Base-by-base conservation (phyloP, 2,797 vertebrate species). In the Protosalanx chinensis region DNA sequence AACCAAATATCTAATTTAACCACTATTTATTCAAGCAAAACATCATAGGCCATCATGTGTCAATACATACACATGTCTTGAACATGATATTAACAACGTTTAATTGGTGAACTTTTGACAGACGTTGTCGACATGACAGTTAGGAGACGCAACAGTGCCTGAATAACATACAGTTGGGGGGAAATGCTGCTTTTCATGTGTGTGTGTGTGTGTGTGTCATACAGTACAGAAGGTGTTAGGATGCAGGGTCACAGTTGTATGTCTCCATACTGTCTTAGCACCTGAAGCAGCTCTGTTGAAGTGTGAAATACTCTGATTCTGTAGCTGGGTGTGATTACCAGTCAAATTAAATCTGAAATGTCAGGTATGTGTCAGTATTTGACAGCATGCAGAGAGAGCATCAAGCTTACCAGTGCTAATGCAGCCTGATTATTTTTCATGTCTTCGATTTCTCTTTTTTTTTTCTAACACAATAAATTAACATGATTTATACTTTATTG, bases 331-430 rank as follows among this genome's bases (percentile, higher is more conserved):
- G 91, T 92, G 91, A 93, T 91, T 89, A 91, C 84, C 87, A 91
- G 88, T 91, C 92, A 91, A 90, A 93, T 92, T 88, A 91, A 92
- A 92, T 88, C 88, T 87, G 88, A 91, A 87, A 90, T 87, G 86
- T 91, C 90, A 91, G 88, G 90, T 88, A 85, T 73, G 84, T 89
- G 89, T 90, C 90, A 89, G 57, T 84, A 84, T 76, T 74, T 88
- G 90, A 76, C 86, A 86, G 86, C 79, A 82, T 85, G 84, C 18
- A 68, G 78, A 51, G 78, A 51, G 86, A 87, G 88, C 83, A 88
- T 87, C 87, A 85, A 64, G 85, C 74, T 68, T 82, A 81, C 83
- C 86, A 87, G 84, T 57, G 66, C 41, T 46, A 46, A 46, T 46
- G 56, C 64, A 58, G 59, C 49, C 46, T 87, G 87, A 88, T 88